These are phyloP conservation scores for Ommatoiulus sabulosus DNA, from an alignment of 2,888 invertebrate genomes.

Conservation along the genomic window DNA sequence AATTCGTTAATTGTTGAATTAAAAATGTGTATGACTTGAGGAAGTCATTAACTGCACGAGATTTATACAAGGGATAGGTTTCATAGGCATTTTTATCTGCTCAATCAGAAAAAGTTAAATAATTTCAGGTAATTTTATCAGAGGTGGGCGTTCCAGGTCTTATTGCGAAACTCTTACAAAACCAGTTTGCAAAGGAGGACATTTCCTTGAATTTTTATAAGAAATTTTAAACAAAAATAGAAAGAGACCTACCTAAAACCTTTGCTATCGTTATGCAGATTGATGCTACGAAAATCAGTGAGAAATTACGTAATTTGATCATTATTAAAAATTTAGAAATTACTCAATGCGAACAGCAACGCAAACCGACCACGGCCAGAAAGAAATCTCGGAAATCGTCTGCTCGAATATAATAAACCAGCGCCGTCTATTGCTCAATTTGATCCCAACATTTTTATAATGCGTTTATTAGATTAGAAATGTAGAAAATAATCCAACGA, in stretches of 20 bases:
- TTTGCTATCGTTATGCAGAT: not conserved
- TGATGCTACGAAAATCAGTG: not conserved
- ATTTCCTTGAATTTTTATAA: not conserved
- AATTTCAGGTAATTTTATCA: conserved; percentile 15
- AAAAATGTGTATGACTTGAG: no score
- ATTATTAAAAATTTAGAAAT: not conserved
- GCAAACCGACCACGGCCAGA: conserved; percentile 6
- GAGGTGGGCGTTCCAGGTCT: conserved; percentile 10
- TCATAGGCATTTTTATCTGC: not conserved
- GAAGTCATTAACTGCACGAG: no score
- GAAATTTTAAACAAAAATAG: not conserved
- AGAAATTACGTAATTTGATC: not conserved
- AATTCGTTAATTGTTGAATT: no score
- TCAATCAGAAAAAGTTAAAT: not conserved
- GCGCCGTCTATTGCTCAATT: not conserved
- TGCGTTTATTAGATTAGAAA: not conserved
- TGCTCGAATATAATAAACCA: not conserved
- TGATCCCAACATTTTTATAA: not conserved
- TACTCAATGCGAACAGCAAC: not conserved
- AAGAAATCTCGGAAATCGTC: conserved; percentile 9
- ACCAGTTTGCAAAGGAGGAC: not conserved
- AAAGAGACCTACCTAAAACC: conserved; percentile 8
- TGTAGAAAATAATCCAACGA: not conserved
- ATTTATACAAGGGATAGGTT: not conserved
- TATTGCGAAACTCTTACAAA: conserved; percentile 25